Percentiles rank a stretch among this genome's conserved stretches.
phyloP scores from a whole-genome alignment of 1,140 invertebrate genomes.

The Penaeus japonicus region DNA sequence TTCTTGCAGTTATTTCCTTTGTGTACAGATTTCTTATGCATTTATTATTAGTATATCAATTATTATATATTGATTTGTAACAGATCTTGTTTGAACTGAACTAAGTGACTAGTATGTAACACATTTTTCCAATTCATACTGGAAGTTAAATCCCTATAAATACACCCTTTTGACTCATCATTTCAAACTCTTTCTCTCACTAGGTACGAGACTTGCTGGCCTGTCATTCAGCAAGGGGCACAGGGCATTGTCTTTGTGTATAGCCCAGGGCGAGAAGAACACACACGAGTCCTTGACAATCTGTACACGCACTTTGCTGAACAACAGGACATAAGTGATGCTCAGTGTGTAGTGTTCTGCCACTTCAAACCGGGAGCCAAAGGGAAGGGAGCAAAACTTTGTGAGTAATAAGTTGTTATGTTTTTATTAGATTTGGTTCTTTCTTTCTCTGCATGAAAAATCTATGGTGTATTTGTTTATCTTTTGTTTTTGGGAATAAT shows the following conservation, averaged over 20 bases:
- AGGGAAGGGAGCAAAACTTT: conserved; percentile 38
- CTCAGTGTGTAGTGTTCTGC: conserved; percentile 61
- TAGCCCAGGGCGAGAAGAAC: conserved; percentile 69
- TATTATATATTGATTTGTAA: no score
- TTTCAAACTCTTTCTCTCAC: not conserved
- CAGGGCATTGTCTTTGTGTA: conserved; percentile 81
- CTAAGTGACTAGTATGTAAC: no score
- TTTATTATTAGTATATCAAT: no score
- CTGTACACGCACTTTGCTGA: conserved; percentile 79
- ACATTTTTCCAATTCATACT: no score
- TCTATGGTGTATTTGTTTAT: not conserved
- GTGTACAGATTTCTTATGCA: not conserved
- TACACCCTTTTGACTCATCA: not conserved
- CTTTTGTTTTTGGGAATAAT: no score
- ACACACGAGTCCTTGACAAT: conserved; percentile 73
- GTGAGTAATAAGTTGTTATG: conserved; percentile 51
- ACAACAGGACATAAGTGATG: conserved; percentile 63
- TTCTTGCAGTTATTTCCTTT: not conserved
- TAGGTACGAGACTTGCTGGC: conserved; percentile 82
- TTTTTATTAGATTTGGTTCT: not conserved
- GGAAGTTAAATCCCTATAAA: no score
- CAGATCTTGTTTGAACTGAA: no score
- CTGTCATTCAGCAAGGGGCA: conserved; percentile 74
- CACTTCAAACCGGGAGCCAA: conserved; percentile 60
- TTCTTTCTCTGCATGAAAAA: not conserved